Conservation (phyloP, 2,797 vertebrate species). For the Halcyon leucocephala region DNA sequence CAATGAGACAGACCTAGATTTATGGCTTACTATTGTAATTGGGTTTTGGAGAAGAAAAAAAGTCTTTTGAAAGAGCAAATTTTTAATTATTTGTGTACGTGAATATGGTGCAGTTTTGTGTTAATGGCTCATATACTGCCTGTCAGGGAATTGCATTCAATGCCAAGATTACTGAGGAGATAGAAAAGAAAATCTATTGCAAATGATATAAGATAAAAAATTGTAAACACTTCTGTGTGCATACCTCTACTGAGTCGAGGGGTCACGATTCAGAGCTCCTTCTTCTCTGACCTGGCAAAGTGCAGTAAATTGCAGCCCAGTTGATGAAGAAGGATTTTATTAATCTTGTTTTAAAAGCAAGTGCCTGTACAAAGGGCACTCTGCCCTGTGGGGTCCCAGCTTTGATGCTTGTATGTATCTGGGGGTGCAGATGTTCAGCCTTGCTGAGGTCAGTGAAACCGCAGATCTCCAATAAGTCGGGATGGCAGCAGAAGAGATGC, state of each 20-base stretch:
- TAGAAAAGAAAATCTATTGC: neutral
- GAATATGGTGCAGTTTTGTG: neutral
- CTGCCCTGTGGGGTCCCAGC: neutral
- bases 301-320: rapidly evolving
- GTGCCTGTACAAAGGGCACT: no score
- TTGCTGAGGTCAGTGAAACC: neutral
- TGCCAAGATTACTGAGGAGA: neutral
- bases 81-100: conserved; percentile 16
- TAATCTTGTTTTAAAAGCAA: neutral
- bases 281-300: rapidly evolving
- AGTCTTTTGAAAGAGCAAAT: neutral
- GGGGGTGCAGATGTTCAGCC: neutral
- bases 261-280: rapidly evolving
- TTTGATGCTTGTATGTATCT: neutral
- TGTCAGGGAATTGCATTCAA: neutral
- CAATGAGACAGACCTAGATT: conserved; percentile 14
- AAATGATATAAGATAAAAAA: neutral
- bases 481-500: neutral
- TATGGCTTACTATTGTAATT: conserved; percentile 22
- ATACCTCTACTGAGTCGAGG: neutral
- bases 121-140: neutral
- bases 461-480: neutral
- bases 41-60: neutral
- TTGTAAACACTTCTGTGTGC: neutral
- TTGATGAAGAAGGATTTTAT: neutral